Conservation (phyloP, 2,797 vertebrate species). For the Onychomys torridus region DNA sequence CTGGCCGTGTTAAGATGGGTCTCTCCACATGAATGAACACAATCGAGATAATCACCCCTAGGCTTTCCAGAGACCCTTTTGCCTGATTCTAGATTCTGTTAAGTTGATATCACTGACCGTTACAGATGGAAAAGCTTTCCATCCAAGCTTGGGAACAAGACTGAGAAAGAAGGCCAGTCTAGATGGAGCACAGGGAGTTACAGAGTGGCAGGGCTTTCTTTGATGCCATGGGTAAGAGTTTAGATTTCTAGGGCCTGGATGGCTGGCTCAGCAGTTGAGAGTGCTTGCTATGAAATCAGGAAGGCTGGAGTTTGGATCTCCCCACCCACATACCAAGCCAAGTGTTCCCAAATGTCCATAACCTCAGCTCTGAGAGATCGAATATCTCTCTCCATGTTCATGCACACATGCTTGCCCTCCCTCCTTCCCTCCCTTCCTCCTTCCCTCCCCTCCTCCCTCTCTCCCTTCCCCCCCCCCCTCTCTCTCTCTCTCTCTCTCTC, state of each 20-base stretch:
- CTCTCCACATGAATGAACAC: neutral
- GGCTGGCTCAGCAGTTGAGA: neutral
- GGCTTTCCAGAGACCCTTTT: neutral
- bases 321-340: neutral
- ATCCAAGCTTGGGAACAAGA: neutral
- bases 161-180: neutral
- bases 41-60: neutral
- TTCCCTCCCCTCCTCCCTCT: neutral
- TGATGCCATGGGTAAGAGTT: neutral
- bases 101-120: neutral
- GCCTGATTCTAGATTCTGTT: neutral
- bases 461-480: accelerated
- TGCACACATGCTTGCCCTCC: neutral
- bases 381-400: neutral
- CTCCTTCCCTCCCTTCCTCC: no score
- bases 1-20: neutral
- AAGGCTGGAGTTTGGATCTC: neutral
- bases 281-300: neutral
- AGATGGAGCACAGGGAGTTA: neutral
- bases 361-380: neutral
- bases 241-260: neutral
- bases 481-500: neutral
- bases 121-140: neutral
- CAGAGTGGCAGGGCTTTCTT: neutral
- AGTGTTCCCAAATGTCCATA: neutral